phyloP scores from a whole-genome alignment of 2,113 vertebrate species.

The Actenoides lindsayi region DNA sequence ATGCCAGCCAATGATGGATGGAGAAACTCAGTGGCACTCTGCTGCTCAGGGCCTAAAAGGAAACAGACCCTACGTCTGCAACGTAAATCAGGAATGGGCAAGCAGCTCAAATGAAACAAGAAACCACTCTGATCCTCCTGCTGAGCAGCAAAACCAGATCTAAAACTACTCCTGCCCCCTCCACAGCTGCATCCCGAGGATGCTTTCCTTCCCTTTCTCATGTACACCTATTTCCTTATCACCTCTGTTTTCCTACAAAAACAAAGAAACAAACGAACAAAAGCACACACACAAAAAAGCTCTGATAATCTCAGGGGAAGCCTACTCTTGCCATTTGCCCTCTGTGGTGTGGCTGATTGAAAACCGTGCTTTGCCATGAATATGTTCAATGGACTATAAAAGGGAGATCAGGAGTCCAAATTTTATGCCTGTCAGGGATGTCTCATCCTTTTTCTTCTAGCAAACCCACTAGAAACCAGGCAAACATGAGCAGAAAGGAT shows the following conservation, averaged over 20 bases:
- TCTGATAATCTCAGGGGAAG: neutral
- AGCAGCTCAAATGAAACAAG: conserved; percentile 12
- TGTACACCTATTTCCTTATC: neutral
- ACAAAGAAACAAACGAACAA: neutral
- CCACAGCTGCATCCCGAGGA: neutral
- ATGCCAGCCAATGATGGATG: conserved; percentile 5
- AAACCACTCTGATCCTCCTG: neutral
- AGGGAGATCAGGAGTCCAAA: neutral
- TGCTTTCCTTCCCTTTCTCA: neutral
- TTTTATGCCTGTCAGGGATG: too few species aligned
- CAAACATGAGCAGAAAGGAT: neutral
- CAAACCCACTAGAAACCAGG: neutral
- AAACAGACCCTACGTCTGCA: neutral
- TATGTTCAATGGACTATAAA: neutral
- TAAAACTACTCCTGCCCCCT: neutral
- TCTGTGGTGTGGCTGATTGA: neutral
- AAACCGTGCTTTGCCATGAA: neutral
- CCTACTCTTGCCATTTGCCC: neutral
- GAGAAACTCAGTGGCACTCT: neutral
- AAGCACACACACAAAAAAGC: neutral
- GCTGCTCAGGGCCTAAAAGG: neutral
- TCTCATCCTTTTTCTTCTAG: neutral
- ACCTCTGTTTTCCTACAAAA: neutral
- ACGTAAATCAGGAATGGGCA: conserved; percentile 21
- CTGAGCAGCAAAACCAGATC: neutral